Evolutionary conservation across 2,113 vertebrate species (phyloP), one percentile per base, ranked within the genome.

Genomic region (Lagopus muta): DNA sequence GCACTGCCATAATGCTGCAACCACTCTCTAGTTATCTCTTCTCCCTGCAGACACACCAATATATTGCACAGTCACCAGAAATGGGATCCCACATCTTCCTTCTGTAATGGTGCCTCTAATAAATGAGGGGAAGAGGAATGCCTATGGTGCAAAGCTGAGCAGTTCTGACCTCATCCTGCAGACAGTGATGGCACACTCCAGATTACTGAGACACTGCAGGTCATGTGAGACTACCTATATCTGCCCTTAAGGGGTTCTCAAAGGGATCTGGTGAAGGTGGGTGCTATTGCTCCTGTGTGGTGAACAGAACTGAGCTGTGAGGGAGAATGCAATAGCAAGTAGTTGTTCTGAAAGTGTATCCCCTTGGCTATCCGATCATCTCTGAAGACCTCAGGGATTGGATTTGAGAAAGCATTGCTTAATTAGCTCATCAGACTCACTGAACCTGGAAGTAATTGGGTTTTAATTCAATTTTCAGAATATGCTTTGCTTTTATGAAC

Each of bases 401-500:
- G 48, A 75, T 86, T 65, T 94, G 85, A 88, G 45, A 93, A 92
- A 72, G 43, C 12, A 32, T 38, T 81, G 34, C 40, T 81, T 90
- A 95, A 91, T 91, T 93, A 92, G 57, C 85, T 91, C 40, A 58
- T 92, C 65, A 86, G 65, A 65, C 28, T 81, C 73, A 36, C 42
- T 57, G 77, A 94, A 86, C 61, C 80, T 93, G 92, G 94, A 94
- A 95, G 76, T 74, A 84, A 92, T 83, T 45, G 80, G 10, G 32
- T 36, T 94, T 91, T 90, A 88, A 75, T 91, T 96, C 82, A 55
- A 52, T 92, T 95, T 66, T 94, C 62, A 66, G 82, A 91, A 83
- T 42, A 72, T 40, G 48, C 58, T 94, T 90, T 95, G 80, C 50
- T 93, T 94, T 94, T 94, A 95, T 93, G 92, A 97, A 92, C 70